Conservation (phyloP, 2,797 vertebrate species). For the Chaunax sp. region DNA sequence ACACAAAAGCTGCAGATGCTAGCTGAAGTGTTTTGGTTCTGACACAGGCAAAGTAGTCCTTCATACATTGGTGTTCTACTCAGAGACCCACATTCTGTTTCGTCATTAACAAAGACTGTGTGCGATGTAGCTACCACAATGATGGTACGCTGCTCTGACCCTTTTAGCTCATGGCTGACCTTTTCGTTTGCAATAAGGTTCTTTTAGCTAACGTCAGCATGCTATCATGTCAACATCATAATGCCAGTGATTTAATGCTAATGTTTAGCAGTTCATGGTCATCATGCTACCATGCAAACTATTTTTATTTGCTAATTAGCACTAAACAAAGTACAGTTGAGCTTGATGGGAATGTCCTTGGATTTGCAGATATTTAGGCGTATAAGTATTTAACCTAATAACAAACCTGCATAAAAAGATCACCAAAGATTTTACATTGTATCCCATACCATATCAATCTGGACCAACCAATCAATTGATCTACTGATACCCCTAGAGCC, state of each 20-base stretch:
- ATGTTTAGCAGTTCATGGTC: background rate
- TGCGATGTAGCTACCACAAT: constrained; percentile 14
- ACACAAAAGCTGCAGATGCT: background rate
- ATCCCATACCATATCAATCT: too few relatives aligned
- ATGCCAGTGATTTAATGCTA: background rate
- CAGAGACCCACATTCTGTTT: background rate
- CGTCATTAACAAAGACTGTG: constrained; percentile 1
- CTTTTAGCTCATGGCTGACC: too few relatives aligned
- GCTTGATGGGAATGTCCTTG: too few relatives aligned
- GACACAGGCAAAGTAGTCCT: too few relatives aligned
- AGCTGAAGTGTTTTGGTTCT: too few relatives aligned
- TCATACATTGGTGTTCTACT: too few relatives aligned
- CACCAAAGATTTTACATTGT: too few relatives aligned
- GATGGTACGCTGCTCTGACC: background rate
- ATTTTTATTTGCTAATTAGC: background rate
- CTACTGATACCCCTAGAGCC: background rate
- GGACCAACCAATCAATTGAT: background rate
- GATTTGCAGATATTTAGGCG: too few relatives aligned
- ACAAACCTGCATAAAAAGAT: too few relatives aligned
- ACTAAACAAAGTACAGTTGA: too few relatives aligned
- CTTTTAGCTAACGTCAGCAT: background rate
- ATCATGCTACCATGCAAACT: too few relatives aligned
- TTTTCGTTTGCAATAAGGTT: background rate
- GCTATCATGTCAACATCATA: background rate
- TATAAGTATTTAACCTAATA: too few relatives aligned